Evolutionary conservation across 1,140 invertebrate species (phyloP), one percentile per base, ranked within the genome.

Genomic region (Dufourea novaeangliae): DNA sequence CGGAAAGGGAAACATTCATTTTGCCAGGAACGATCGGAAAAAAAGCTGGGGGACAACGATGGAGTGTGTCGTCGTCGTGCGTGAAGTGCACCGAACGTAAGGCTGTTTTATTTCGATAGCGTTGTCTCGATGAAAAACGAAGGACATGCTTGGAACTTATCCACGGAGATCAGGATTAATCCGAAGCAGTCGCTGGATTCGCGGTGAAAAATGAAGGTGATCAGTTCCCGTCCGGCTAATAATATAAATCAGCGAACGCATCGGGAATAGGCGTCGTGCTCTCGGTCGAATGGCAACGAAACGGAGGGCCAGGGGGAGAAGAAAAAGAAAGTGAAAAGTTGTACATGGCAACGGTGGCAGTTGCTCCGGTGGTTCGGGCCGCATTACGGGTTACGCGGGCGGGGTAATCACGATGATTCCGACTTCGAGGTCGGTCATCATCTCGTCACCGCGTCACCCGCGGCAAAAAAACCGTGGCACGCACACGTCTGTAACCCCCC

Each of bases 361-460:
- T 90, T 88, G 86, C 81, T 64, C 34, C 76, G 76, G 59, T 56
- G 78, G 77, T 71, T 86, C 84, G 79, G 80, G 79, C 84, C 83
- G 90, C 87, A 91, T 91, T 92, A 91, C 86, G 89, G 90, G 88
- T 91, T 90, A 86, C 86, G 87, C 85, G 85, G 85, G 87, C 87
- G 88, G 76, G 83, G 87, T 93, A 93, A 93, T 92, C 87, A 92
- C 88, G 90, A 92, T 93, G 92, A 92, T 92, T 92, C 85, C 83
- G 54, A 88, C 84, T 88, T 88, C 83, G 73, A 76, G 85, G 85
- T 85, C 88, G 90, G 87, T 92, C 90, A 93, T 93, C 92, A 93
- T 93, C 92, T 90, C 90, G 91, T 93, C 92, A 93, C 88, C 85
- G 86, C 89, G 90, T 92, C 92, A 92, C 92, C 92, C 85, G 89